These are phyloP conservation scores for Microctenopoma stevenorrisi DNA, from an alignment of 2,797 vertebrate genomes.

Conservation along the genomic window DNA sequence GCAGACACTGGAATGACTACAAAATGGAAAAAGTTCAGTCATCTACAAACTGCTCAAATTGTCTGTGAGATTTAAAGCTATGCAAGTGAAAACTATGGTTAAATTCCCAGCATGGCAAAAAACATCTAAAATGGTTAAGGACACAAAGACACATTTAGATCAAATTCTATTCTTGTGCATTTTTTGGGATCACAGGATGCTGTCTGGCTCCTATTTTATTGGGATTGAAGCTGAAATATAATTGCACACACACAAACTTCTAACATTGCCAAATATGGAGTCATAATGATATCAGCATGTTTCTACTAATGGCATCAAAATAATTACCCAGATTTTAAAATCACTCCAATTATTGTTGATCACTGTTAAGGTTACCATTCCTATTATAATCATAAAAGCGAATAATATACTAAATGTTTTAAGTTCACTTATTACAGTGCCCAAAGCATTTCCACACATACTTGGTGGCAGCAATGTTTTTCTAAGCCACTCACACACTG, in stretches of 20 bases:
- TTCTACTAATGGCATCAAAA: conserved; percentile 20
- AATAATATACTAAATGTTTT: conserved; percentile 45
- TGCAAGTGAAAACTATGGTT: conserved; percentile 6
- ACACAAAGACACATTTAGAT: conserved; percentile 58
- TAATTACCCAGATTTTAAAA: conserved; percentile 36
- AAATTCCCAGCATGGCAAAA: conserved; percentile 22
- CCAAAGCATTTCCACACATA: conserved; percentile 57
- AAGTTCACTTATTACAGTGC: conserved; percentile 53
- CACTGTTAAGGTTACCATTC: conserved; percentile 16
- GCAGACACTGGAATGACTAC: conserved; percentile 56
- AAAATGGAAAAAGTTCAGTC: conserved; percentile 45
- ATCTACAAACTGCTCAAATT: conserved; percentile 30
- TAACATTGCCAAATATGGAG: conserved; percentile 43
- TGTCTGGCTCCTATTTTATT: conserved; percentile 69
- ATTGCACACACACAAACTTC: conserved; percentile 59
- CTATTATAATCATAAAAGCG: conserved; percentile 41
- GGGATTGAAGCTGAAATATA: conserved; percentile 55
- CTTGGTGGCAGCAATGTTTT: conserved; percentile 61
- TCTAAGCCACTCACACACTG: conserved; percentile 54
- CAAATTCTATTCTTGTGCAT: conserved; percentile 72
- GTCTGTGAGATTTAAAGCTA: conserved; percentile 17
- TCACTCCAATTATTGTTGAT: conserved; percentile 3
- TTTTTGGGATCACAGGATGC: conserved; percentile 65
- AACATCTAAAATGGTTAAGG: conserved; percentile 17
- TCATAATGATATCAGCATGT: conserved; percentile 39